Conservation (phyloP, 2,888 invertebrate genomes). For the Argynnis bischoffii region DNA sequence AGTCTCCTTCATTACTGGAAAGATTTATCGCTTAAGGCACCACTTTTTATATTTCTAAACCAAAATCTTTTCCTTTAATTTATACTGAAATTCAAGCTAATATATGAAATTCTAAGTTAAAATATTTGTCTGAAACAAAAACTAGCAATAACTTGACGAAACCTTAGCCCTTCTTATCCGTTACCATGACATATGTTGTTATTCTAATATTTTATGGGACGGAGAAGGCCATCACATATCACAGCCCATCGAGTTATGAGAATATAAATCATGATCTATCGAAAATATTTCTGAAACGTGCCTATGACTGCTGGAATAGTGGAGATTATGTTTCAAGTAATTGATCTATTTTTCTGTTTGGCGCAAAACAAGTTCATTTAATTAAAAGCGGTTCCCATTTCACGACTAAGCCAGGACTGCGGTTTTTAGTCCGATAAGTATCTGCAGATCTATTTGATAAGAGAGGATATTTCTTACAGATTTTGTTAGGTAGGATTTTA, state of each 20-base stretch:
- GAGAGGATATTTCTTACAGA: constrained; percentile 2
- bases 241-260: constrained; percentile 39
- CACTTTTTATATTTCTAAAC: not conserved
- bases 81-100: not conserved
- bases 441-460: constrained; percentile 23
- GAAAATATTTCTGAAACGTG: constrained; percentile 31
- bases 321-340: constrained; percentile 10
- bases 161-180: constrained; percentile 30
- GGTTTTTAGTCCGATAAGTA: constrained; percentile 29
- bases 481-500: not conserved
- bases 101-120: not conserved
- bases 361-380: constrained; percentile 21
- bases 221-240: constrained; percentile 35
- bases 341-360: constrained; percentile 20
- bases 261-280: constrained; percentile 32
- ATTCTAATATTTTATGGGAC: constrained; percentile 39
- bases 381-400: constrained; percentile 24
- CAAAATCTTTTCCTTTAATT: not conserved
- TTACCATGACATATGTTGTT: constrained; percentile 36
- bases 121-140: constrained; percentile 10
- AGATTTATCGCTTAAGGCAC: constrained; percentile 17
- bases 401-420: constrained; percentile 16
- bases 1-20: constrained; percentile 17
- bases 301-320: constrained; percentile 17
- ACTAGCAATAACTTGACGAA: constrained; percentile 14